phyloP scores from a whole-genome alignment of 2,888 invertebrate species.

The Euproctis similis region DNA sequence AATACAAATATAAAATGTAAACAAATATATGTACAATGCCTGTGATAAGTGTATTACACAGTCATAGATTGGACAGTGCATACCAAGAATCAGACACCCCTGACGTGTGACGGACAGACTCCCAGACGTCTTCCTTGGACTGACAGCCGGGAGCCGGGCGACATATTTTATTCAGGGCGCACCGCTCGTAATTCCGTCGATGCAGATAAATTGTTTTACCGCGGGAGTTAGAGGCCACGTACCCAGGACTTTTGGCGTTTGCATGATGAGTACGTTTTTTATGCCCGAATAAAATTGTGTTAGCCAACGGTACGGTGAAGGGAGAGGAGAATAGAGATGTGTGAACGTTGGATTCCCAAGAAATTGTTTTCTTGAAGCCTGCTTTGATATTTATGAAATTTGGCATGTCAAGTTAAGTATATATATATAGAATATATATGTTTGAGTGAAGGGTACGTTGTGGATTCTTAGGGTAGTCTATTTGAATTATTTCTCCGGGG shows the following conservation, averaged over 20 bases:
- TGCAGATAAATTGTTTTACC: slow-evolving; percentile 76
- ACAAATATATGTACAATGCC: no score
- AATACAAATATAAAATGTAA: no score
- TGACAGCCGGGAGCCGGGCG: slow-evolving; percentile 71
- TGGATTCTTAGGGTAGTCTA: slow-evolving; percentile 39
- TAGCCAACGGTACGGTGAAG: slow-evolving; percentile 50
- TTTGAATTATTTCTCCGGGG: slow-evolving; percentile 25
- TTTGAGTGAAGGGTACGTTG: slow-evolving; percentile 56
- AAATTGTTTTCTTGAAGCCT: slow-evolving; percentile 65
- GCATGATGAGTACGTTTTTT: slow-evolving; percentile 75
- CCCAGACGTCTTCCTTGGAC: slow-evolving; percentile 51
- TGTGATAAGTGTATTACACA: no score
- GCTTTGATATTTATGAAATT: slow-evolving; percentile 72
- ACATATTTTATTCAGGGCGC: slow-evolving; percentile 74
- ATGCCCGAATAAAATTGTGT: slow-evolving; percentile 74
- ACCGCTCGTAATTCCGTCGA: slow-evolving; percentile 72
- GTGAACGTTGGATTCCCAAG: slow-evolving; percentile 57
- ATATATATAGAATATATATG: no score
- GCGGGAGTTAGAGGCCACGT: slow-evolving; percentile 64
- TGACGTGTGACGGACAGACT: slow-evolving; percentile 30
- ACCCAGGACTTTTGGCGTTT: slow-evolving; percentile 70
- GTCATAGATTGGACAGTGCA: no score
- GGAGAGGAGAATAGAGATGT: no score
- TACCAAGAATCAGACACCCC: slow-evolving; percentile 35
- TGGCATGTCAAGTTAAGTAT: slow-evolving; percentile 55